phyloP scores from a whole-genome alignment of 2,113 vertebrate genomes.

The Protobothrops flavoviridis region DNA sequence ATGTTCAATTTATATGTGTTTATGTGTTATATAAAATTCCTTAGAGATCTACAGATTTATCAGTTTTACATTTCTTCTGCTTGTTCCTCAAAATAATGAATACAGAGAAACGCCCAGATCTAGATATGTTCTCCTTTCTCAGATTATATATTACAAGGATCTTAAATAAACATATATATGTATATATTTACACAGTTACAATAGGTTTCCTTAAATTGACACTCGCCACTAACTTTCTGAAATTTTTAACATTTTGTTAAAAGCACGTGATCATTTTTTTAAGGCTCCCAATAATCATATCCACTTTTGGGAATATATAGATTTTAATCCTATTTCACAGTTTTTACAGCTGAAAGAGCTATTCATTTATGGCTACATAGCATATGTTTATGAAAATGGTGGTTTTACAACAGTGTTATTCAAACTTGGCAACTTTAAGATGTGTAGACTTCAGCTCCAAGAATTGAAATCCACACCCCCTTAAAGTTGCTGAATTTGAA shows the following conservation, averaged over 20 bases:
- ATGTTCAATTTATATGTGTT: conserved; percentile 33
- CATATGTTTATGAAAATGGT: background rate
- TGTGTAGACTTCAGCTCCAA: background rate
- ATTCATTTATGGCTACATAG: background rate
- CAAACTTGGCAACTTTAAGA: background rate
- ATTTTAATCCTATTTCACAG: background rate
- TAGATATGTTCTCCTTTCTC: background rate
- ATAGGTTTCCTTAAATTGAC: background rate
- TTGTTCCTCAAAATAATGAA: background rate
- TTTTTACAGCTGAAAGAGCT: conserved; percentile 10
- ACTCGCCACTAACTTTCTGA: background rate
- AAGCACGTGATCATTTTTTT: background rate
- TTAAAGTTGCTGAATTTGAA: background rate
- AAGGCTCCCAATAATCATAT: background rate
- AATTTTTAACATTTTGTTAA: background rate
- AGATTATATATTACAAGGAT: background rate
- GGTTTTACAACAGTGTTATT: background rate
- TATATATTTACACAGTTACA: background rate
- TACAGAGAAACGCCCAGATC: conserved; percentile 6
- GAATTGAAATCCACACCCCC: background rate
- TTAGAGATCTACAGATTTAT: conserved; percentile 36
- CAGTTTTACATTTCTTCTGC: conserved; percentile 15
- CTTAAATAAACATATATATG: background rate
- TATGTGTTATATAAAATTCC: conserved; percentile 17
- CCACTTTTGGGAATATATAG: background rate